Percentiles rank a stretch among this genome's conserved stretches.
Evolutionary conservation across 2,797 vertebrate genomes (phyloP).

Genomic region (Macroramphosus scolopax): DNA sequence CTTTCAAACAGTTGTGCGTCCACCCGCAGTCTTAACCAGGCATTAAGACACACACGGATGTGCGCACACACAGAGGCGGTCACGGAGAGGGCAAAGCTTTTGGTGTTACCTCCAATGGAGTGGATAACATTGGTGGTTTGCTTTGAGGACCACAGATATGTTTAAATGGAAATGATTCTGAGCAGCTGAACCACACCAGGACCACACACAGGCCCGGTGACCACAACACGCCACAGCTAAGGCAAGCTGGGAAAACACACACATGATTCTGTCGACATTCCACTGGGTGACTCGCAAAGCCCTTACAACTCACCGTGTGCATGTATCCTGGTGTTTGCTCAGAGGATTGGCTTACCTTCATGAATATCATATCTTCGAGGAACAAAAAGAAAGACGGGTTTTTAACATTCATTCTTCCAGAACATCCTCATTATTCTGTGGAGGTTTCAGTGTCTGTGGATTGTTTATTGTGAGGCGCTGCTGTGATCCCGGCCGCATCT

Average conservation of each 20-base stretch:
- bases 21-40: constrained; percentile 7
- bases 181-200: constrained; percentile 67
- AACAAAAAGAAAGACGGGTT: no score
- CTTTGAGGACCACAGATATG: constrained; percentile 67
- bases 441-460: no score
- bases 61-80: constrained; percentile 32
- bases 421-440: no score
- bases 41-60: constrained; percentile 15
- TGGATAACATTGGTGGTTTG: constrained; percentile 63
- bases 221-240: constrained; percentile 61
- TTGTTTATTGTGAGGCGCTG: constrained; percentile 3
- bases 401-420: no score
- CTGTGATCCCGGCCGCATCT: background rate
- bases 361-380: constrained; percentile 13
- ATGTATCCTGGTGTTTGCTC: constrained; percentile 9
- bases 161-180: constrained; percentile 71
- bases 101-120: constrained; percentile 61
- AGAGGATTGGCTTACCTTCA: constrained; percentile 18
- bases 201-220: constrained; percentile 71
- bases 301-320: constrained; percentile 10
- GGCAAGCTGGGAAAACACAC: constrained; percentile 69
- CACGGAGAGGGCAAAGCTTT: constrained; percentile 54
- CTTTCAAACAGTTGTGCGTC: constrained; percentile 29
- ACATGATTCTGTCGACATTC: constrained; percentile 46
- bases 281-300: constrained; percentile 29